phyloP scores from a whole-genome alignment of 1,140 invertebrate genomes.

The Calephelis virginiensis region DNA sequence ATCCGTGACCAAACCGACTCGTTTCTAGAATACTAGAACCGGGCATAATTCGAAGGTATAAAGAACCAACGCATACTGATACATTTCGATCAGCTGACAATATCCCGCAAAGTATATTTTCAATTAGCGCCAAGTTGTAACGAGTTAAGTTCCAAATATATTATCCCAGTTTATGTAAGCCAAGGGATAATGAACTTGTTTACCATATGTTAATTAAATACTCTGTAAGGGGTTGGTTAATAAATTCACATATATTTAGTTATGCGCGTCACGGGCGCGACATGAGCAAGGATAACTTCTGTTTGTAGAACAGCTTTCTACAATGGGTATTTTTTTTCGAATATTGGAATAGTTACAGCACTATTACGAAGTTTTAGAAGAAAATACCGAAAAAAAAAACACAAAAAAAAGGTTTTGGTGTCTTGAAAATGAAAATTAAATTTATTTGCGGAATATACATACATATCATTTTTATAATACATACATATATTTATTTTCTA shows the following conservation, averaged over 20 bases:
- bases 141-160: slow-evolving; percentile 22
- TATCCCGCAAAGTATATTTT: slow-evolving; percentile 20
- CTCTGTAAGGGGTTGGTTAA: slow-evolving; percentile 44
- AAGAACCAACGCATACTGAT: background rate
- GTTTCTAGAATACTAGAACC: no score
- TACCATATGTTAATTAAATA: slow-evolving; percentile 58
- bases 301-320: background rate
- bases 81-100: background rate
- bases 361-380: no score
- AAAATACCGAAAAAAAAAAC: no score
- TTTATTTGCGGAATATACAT: no score
- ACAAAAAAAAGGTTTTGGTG: no score
- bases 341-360: background rate
- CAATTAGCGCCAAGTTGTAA: slow-evolving; percentile 22
- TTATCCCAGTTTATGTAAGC: slow-evolving; percentile 29
- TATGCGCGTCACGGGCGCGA: slow-evolving; percentile 26
- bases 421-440: no score
- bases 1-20: no score
- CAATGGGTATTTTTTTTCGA: background rate
- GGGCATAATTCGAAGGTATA: no score
- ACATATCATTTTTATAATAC: no score
- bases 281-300: slow-evolving; percentile 25
- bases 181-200: slow-evolving; percentile 51
- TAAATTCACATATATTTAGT: slow-evolving; percentile 48
- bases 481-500: no score